Base-by-base conservation (phyloP, 92 coral and sea anemone species). In the Paragorgia papillata region DNA sequence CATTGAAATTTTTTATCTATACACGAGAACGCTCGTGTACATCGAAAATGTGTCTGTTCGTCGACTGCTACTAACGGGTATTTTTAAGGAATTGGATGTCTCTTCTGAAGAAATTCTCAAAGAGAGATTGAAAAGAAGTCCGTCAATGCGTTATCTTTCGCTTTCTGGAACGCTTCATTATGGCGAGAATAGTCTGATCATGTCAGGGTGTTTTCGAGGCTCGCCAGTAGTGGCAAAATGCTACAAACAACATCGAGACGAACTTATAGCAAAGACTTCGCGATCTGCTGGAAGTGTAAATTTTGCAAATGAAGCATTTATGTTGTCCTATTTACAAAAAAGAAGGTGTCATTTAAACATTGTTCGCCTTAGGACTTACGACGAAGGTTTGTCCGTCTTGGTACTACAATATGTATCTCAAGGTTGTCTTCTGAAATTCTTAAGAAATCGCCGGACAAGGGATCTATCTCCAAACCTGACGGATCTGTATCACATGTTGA, bases 41-140 rank as follows among this genome's bases (percentile, higher is more conserved):
- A 43, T 66, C 25, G 73, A 66, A 7, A 66, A 40, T 33, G 19
- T 35, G 28, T 1, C 9, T n/a, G 41, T 66, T 66, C 73, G 73
- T 18, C 37, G n/a, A 12, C 13, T 6, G 9, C 27, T 66, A 34
- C 17, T 40, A 18, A 31, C 25, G 12, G 73, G 73, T 37, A 66
- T 66, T 22, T 66, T 40, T 18, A 43, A 40, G 54, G 10, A 66
- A 39, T 32, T 66, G 10, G 73, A 66, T 41, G 46, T 53, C 3
- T 17, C 73, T 4, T 20, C 73, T 15, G 54, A 66, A 22, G 73
- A 66, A 66, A 66, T 66, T 30, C 26, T 27, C 19, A 66, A n/a
- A n/a, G n/a, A n/a, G n/a, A n/a, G n/a, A n/a, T n/a, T n/a, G n/a
- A n/a, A n/a, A n/a, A n/a, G n/a, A 15, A 39, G 55, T 33, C 41